Percentiles rank a stretch among this genome's conserved stretches.
phyloP scores from a whole-genome alignment of 2,113 vertebrate genomes.

The Edolisoma coerulescens region DNA sequence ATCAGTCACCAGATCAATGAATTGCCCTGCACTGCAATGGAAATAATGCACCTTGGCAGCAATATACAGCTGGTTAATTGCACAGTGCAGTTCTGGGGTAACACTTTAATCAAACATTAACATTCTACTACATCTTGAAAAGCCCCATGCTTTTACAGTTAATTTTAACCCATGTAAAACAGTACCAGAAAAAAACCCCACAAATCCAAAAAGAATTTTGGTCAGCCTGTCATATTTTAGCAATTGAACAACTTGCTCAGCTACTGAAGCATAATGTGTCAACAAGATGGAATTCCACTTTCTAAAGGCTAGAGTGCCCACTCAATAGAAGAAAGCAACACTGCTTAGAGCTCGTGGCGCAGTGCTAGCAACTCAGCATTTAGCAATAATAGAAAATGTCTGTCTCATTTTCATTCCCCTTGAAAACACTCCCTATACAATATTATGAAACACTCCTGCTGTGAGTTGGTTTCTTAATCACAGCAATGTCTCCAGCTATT shows the following conservation, averaged over 20 bases:
- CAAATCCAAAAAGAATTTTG: not conserved
- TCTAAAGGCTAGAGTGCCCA: not conserved
- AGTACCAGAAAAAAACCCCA: not conserved
- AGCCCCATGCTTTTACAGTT: not conserved
- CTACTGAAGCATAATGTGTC: slow-evolving; percentile 30
- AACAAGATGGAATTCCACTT: slow-evolving; percentile 27
- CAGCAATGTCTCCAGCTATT: slow-evolving; percentile 27
- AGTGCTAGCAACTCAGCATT: not conserved
- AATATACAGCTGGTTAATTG: not conserved
- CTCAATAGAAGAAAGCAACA: not conserved
- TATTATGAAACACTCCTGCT: slow-evolving; percentile 5
- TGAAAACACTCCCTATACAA: not conserved
- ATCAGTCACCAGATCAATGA: not conserved
- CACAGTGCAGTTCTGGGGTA: not conserved
- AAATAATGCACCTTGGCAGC: not conserved
- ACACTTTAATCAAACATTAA: not conserved
- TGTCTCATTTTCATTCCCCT: not conserved
- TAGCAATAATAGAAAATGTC: slow-evolving; percentile 19
- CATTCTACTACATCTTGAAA: not conserved
- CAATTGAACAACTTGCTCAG: slow-evolving; percentile 39
- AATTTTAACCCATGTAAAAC: not conserved
- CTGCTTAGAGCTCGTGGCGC: not conserved
- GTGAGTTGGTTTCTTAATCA: slow-evolving; percentile 18
- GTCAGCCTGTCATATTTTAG: slow-evolving; percentile 35
- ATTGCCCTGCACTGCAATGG: not conserved